phyloP scores from a whole-genome alignment of 1,140 invertebrate genomes.

The Drosophila varians region DNA sequence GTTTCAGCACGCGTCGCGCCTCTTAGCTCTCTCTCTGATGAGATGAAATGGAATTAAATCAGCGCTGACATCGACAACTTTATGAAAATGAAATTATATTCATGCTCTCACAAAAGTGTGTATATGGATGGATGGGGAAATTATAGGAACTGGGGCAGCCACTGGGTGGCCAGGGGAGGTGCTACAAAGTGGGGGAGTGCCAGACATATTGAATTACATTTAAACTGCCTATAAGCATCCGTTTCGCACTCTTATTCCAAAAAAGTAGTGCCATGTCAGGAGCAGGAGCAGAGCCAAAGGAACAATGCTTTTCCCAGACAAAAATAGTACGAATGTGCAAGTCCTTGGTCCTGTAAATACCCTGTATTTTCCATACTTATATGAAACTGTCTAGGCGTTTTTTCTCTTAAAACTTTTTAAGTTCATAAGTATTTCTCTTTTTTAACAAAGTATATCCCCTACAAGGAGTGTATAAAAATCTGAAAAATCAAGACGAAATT shows the following conservation, averaged over 20 bases:
- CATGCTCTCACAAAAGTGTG: constrained; percentile 68
- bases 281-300: constrained; percentile 25
- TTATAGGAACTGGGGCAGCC: neutral
- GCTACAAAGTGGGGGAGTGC: constrained; percentile 27
- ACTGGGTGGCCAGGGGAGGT: neutral
- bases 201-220: constrained; percentile 77
- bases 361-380: too few species aligned
- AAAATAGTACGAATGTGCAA: constrained; percentile 2
- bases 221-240: constrained; percentile 75
- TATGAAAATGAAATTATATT: constrained; percentile 78
- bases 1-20: constrained; percentile 62
- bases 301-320: constrained; percentile 5
- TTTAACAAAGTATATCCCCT: too few species aligned
- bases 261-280: constrained; percentile 52
- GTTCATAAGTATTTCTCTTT: too few species aligned
- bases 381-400: too few species aligned
- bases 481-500: neutral
- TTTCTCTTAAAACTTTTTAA: too few species aligned
- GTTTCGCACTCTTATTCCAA: constrained; percentile 13
- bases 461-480: neutral
- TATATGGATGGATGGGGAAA: constrained; percentile 19
- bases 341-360: neutral
- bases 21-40: constrained; percentile 28
- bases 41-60: constrained; percentile 79
- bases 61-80: constrained; percentile 80